phyloP scores from a whole-genome alignment of 1,140 invertebrate genomes.

The Megathymus violae region DNA sequence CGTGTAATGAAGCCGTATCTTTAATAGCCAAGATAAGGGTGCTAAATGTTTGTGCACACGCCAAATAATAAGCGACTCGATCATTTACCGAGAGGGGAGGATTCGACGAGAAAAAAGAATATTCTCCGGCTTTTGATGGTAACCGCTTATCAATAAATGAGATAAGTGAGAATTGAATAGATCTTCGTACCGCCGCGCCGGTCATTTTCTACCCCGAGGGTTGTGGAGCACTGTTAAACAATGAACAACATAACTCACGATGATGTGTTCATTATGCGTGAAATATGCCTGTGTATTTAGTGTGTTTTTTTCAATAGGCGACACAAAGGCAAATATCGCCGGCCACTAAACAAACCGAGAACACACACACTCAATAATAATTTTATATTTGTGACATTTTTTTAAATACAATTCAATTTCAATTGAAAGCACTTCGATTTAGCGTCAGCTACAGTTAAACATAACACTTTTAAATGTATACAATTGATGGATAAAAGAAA shows the following conservation, averaged over 20 bases:
- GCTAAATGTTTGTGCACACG: constrained; percentile 82
- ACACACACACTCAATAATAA: no score
- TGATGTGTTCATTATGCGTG: no score
- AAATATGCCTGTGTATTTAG: no score
- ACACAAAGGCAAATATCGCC: no score
- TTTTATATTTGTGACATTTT: no score
- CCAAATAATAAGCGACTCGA: constrained; percentile 80
- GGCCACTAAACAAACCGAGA: background rate
- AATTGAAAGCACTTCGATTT: no score
- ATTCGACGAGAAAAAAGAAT: constrained; percentile 70
- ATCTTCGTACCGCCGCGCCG: constrained; percentile 33
- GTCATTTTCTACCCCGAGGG: constrained; percentile 37
- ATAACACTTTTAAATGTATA: no score
- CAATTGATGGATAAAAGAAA: no score
- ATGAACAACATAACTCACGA: background rate
- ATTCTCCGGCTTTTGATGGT: constrained; percentile 56
- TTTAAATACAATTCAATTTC: no score
- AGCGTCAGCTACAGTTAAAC: no score
- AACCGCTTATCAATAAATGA: constrained; percentile 66
- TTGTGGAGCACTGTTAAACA: background rate
- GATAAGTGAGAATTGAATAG: constrained; percentile 72
- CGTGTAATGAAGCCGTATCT: constrained; percentile 81
- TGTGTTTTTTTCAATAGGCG: no score
- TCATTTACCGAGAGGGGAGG: constrained; percentile 68
- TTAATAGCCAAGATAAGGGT: constrained; percentile 78